Conservation (phyloP, 2,113 vertebrate genomes). For the Ptilorrhoa leucosticta region DNA sequence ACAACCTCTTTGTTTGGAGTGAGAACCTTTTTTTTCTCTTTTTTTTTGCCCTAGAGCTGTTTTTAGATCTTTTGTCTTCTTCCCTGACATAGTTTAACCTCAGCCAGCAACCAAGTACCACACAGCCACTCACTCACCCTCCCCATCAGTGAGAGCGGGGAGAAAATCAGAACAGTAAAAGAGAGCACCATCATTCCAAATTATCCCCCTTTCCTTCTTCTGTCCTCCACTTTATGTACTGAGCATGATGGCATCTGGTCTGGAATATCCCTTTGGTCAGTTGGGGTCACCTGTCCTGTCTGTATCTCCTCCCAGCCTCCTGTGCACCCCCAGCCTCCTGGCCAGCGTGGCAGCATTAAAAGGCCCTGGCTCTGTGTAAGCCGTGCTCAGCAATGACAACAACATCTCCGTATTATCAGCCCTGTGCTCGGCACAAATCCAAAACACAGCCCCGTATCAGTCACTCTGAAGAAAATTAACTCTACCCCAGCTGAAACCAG, state of each 20-base stretch:
- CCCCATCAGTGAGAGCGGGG: neutral
- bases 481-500: neutral
- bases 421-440: neutral
- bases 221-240: neutral
- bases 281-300: neutral
- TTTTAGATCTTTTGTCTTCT: neutral
- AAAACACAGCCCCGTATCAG: neutral
- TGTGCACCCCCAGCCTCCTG: neutral
- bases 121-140: neutral
- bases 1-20: neutral
- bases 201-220: neutral
- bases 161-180: neutral
- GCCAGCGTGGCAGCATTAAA: rapidly evolving
- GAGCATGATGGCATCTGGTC: neutral
- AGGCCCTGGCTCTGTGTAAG: neutral
- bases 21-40: neutral
- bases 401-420: neutral
- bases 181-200: neutral
- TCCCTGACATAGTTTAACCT: neutral
- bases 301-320: neutral
- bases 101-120: neutral
- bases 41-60: neutral
- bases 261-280: neutral
- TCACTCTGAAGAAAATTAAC: neutral
- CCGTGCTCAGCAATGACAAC: neutral